Conservation (phyloP, 2,797 vertebrate genomes). For the Cyprinodon diabolis region DNA sequence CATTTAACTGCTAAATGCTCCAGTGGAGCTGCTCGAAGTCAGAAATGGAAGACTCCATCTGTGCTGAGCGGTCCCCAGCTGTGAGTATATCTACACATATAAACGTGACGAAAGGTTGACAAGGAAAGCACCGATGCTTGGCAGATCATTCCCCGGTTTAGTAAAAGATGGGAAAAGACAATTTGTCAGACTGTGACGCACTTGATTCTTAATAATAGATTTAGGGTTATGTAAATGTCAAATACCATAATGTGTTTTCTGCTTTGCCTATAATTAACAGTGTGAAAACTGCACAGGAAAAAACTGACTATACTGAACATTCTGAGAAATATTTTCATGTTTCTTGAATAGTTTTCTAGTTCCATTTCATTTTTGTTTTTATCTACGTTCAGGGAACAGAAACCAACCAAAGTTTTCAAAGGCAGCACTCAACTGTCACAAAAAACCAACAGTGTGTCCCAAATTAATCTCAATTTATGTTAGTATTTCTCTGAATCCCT, state of each 20-base stretch:
- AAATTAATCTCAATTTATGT: too few relatives aligned
- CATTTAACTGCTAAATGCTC: slow-evolving; percentile 68
- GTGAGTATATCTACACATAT: slow-evolving; percentile 57
- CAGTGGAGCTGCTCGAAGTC: slow-evolving; percentile 64
- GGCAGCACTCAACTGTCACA: not conserved
- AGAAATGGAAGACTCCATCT: slow-evolving; percentile 42
- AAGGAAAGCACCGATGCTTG: slow-evolving; percentile 35
- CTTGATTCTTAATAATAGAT: not conserved
- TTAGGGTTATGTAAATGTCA: not conserved
- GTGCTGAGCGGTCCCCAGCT: slow-evolving; percentile 61
- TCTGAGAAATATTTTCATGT: not conserved
- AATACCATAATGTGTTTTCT: not conserved
- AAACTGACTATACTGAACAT: not conserved
- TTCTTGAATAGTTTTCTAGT: not conserved
- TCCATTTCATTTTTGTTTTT: not conserved
- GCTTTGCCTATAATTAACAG: not conserved
- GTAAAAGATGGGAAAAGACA: not conserved
- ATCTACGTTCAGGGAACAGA: not conserved
- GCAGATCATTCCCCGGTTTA: slow-evolving; percentile 28
- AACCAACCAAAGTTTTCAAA: not conserved
- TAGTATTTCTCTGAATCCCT: too few relatives aligned
- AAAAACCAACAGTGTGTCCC: not conserved
- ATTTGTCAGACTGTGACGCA: not conserved
- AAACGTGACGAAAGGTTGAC: slow-evolving; percentile 52
- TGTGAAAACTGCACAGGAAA: not conserved